Conservation (phyloP, 2,888 invertebrate genomes). For the Acanthosepion lycidas region DNA sequence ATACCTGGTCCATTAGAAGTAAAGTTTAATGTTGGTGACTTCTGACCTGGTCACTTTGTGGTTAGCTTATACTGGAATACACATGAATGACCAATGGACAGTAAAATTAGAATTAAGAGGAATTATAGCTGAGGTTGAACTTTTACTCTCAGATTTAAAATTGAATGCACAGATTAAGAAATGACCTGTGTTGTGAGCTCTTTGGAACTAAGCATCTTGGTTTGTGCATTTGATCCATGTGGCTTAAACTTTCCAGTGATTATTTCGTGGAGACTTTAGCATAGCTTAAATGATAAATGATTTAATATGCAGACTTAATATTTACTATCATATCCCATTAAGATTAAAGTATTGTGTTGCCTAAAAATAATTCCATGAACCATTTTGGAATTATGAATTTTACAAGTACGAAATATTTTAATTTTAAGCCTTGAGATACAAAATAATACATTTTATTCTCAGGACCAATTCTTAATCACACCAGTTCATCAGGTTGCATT, state of each 20-base stretch:
- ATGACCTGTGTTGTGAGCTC: not conserved
- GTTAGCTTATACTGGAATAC: not conserved
- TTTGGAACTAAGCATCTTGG: not conserved
- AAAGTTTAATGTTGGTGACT: slow-evolving; percentile 33
- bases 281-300: not conserved
- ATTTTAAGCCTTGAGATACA: not conserved
- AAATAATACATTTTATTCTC: not conserved
- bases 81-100: slow-evolving; percentile 10
- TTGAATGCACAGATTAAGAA: not conserved
- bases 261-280: not conserved
- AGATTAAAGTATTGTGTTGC: not conserved
- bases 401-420: too few species aligned
- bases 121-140: slow-evolving; percentile 13
- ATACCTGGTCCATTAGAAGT: slow-evolving; percentile 12
- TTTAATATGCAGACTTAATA: not conserved
- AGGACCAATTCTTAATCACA: not conserved
- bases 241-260: not conserved
- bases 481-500: not conserved
- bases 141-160: not conserved
- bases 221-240: not conserved
- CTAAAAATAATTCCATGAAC: not conserved
- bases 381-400: too few species aligned
- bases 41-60: slow-evolving; percentile 33
- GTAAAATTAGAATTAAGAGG: not conserved
- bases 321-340: not conserved